Evolutionary conservation across 2,797 vertebrate genomes (phyloP).

Genomic region (Mycteria americana): DNA sequence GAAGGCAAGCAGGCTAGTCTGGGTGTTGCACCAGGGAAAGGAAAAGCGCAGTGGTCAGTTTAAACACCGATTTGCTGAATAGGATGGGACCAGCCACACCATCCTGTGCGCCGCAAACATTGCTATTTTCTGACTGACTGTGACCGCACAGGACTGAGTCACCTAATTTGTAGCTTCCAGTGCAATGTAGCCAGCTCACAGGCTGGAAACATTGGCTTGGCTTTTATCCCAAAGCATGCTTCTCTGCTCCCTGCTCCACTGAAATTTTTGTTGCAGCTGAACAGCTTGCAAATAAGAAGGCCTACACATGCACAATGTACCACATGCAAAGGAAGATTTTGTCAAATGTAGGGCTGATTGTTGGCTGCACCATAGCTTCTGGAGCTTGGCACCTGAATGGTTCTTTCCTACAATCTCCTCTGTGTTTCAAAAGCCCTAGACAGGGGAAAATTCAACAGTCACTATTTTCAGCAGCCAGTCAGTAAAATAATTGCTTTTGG

Average conservation of each 20-base stretch:
- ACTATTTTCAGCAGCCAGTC: background rate
- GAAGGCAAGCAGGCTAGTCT: background rate
- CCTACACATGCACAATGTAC: accelerated
- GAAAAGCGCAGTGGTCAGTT: background rate
- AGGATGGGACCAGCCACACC: background rate
- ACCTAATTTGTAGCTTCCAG: background rate
- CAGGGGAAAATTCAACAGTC: background rate
- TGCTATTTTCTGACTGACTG: conserved; percentile 16
- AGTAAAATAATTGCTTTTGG: background rate
- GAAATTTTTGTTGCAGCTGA: background rate
- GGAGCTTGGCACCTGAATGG: background rate
- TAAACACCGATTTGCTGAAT: background rate
- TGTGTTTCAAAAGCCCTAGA: background rate
- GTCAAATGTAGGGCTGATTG: background rate
- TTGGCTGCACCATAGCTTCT: accelerated
- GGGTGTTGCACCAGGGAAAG: background rate
- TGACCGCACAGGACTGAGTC: background rate
- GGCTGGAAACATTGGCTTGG: background rate
- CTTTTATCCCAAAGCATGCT: background rate
- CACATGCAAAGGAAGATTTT: background rate
- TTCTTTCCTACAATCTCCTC: background rate
- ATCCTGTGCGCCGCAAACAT: background rate
- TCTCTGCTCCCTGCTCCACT: background rate
- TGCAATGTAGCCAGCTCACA: background rate
- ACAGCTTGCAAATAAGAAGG: background rate